A percentile compares a stretch with the other conserved stretches of the same genome.
Conservation (phyloP, 1,140 invertebrate species). For the Scaptomyza hsui region DNA sequence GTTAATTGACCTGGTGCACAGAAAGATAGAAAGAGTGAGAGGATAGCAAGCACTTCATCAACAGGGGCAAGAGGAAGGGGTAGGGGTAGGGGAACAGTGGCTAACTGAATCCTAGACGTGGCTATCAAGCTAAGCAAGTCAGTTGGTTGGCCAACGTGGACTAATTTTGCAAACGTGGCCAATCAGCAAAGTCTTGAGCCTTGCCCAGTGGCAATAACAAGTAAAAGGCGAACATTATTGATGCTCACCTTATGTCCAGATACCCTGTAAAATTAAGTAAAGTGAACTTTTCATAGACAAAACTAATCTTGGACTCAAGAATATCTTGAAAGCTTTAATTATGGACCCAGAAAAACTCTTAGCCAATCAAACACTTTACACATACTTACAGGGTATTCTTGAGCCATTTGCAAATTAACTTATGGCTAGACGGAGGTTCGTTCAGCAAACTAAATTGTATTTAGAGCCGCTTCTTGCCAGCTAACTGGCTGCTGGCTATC, state of each 20-base stretch:
- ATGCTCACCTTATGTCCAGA: not conserved
- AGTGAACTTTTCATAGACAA: no score
- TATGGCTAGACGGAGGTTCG: conserved; percentile 61
- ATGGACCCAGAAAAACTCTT: no score
- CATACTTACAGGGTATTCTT: not conserved
- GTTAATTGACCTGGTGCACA: conserved; percentile 65
- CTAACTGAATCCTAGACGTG: conserved; percentile 21
- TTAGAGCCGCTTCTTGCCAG: conserved; percentile 58
- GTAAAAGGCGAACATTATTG: not conserved
- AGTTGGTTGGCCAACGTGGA: conserved; percentile 28
- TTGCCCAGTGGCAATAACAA: conserved; percentile 50
- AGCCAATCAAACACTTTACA: not conserved
- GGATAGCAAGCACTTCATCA: conserved; percentile 56
- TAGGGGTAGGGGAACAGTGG: not conserved
- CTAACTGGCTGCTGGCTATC: conserved; percentile 24
- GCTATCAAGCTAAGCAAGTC: conserved; percentile 46
- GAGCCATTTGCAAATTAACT: conserved; percentile 81
- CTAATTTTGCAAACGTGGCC: conserved; percentile 79
- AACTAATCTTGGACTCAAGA: no score
- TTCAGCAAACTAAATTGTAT: conserved; percentile 72
- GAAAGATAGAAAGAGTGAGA: not conserved
- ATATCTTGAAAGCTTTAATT: no score
- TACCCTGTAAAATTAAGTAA: not conserved
- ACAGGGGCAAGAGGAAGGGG: conserved; percentile 8
- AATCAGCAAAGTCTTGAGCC: conserved; percentile 54